Base-by-base conservation (phyloP, 2,888 invertebrate genomes). In the Hydrotaea cyrtoneurina region DNA sequence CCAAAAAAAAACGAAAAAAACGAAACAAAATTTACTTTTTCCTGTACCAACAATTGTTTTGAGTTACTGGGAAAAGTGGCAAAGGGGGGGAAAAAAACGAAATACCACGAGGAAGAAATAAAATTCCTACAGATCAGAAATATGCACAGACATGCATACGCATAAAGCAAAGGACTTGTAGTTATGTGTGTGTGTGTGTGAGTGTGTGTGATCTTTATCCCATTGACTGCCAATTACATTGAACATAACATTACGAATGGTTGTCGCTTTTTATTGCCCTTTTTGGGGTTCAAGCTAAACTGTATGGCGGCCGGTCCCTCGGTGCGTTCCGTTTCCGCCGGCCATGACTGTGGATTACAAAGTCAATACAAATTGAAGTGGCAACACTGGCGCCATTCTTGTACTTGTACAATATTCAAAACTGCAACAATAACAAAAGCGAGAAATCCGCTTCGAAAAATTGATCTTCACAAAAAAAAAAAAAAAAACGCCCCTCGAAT, bases 361-460 rank as follows among this genome's bases (percentile, higher is more conserved):
- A 83, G 83, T 69, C 80, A 83, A 83, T 80, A 73, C 64, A 73
- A 62, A 73, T 21, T 59, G 43, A 83, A 83, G 73, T 80, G 73
- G 73, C 66, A 77, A 46, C 73, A 83, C 43, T 80, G 80, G 79
- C 79, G 79, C 71, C 75, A 62, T 1, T 39, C 64, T 19, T 11
- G 69, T n/a, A 57, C 13, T 26, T 26, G 13, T 21, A 15, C 23
- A 21, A 21, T 13, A 13, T 15, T 31, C 13, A 72, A 26, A 69
- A n/a, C n/a, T n/a, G 46, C 19, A 55, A 71, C 46, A 26, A 69
- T 78, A 23, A 31, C 23, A 43, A 39, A 75, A 31, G 71, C n/a
- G n/a, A 72, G 19, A 64, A 82, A 73, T 50, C n/a, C n/a, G 39
- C 10, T 64, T 19, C 8, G 21, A 1, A 39, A 43, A 76, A 46